phyloP scores from a whole-genome alignment of 2,113 vertebrate species.

The Perognathus longimembris region DNA sequence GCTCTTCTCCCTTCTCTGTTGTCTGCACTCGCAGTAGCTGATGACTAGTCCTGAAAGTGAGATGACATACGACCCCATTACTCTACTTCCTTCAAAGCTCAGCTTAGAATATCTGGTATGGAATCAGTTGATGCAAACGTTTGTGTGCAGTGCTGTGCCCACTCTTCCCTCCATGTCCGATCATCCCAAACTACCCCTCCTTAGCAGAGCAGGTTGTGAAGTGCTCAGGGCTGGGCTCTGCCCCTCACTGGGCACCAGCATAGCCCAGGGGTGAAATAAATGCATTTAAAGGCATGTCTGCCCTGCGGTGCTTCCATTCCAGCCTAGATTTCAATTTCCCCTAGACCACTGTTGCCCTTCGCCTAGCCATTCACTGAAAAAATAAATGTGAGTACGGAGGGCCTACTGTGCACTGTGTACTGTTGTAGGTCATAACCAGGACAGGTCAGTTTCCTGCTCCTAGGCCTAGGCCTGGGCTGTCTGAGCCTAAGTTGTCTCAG shows the following conservation, averaged over 20 bases:
- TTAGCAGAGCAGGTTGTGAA: neutral
- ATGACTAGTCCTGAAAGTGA: constrained; percentile 59
- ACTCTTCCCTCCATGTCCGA: neutral
- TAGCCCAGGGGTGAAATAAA: neutral
- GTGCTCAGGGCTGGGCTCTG: neutral
- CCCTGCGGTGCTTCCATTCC: neutral
- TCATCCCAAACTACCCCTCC: neutral
- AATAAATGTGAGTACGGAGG: neutral
- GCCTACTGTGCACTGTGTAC: neutral
- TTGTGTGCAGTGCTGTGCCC: neutral
- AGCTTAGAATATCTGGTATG: constrained; percentile 6
- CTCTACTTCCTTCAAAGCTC: constrained; percentile 15
- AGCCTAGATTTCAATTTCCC: constrained; percentile 5
- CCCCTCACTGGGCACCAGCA: neutral
- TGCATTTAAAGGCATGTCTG: neutral
- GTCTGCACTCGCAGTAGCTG: neutral
- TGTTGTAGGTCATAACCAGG: neutral
- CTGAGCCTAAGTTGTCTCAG: too few relatives aligned
- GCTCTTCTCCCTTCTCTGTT: neutral
- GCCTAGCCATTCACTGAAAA: neutral
- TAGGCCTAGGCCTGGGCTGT: too few relatives aligned
- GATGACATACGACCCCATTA: neutral
- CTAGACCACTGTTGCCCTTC: neutral
- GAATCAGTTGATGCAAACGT: constrained; percentile 38
- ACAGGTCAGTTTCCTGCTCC: neutral